Percentiles rank a stretch among this genome's conserved stretches.
phyloP scores from a whole-genome alignment of 1,140 invertebrate genomes.

The Philopotamus ludificatus region DNA sequence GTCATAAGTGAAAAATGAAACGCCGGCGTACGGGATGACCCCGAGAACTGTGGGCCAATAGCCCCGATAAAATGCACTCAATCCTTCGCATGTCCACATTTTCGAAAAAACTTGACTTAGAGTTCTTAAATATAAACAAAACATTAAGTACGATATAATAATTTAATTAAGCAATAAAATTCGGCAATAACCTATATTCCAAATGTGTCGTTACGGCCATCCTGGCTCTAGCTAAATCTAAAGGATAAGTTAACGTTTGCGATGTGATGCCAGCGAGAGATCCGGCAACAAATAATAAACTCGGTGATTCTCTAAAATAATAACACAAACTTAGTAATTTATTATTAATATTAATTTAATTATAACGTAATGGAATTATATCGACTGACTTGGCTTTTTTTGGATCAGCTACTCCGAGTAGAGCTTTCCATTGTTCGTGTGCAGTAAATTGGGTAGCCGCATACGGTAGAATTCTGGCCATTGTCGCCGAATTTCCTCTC shows the following conservation, averaged over 20 bases:
- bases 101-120: constrained; percentile 75
- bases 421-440: constrained; percentile 92
- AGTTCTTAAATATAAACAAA: constrained; percentile 42
- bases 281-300: constrained; percentile 78
- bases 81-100: constrained; percentile 80
- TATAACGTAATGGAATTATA: background rate
- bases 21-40: constrained; percentile 95
- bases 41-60: constrained; percentile 90
- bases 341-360: background rate
- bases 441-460: constrained; percentile 96
- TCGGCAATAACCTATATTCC: constrained; percentile 48
- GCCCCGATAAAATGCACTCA: constrained; percentile 79
- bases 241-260: constrained; percentile 89
- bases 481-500: constrained; percentile 97
- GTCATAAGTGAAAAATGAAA: constrained; percentile 97
- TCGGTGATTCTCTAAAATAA: constrained; percentile 44
- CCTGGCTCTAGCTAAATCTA: constrained; percentile 94
- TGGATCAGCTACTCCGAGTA: constrained; percentile 71
- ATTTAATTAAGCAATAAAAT: background rate
- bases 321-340: background rate
- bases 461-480: constrained; percentile 95
- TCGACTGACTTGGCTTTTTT: constrained; percentile 60
- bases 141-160: background rate
- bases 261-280: constrained; percentile 93
- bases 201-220: constrained; percentile 89